phyloP scores from a whole-genome alignment of 2,113 vertebrate genomes.

The Gymnarchus niloticus region DNA sequence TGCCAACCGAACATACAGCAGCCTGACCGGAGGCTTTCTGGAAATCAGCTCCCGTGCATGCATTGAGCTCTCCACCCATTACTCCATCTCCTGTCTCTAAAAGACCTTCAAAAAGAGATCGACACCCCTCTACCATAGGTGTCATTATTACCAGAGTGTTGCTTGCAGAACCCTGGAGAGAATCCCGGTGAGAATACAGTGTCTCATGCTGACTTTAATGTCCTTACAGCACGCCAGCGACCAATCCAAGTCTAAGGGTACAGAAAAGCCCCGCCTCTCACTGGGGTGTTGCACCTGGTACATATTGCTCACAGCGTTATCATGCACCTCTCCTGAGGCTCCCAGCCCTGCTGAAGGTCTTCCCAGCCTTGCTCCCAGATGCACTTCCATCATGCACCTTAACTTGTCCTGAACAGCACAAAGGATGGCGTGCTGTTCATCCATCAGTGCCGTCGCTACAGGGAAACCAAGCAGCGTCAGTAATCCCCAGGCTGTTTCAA shows the following conservation, averaged over 20 bases:
- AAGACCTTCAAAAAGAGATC: too few relatives aligned
- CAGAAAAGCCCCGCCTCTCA: neutral
- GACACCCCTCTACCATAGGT: neutral
- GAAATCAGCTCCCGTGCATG: too few relatives aligned
- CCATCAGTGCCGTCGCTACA: neutral
- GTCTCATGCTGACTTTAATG: neutral
- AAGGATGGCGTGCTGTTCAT: neutral
- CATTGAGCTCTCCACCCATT: too few relatives aligned
- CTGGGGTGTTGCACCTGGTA: neutral
- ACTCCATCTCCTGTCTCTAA: too few relatives aligned
- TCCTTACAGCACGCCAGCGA: neutral
- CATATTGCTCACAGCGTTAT: too few relatives aligned
- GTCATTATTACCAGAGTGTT: neutral
- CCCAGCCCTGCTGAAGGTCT: neutral
- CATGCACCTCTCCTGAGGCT: neutral
- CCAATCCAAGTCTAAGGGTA: neutral
- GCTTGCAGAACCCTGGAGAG: neutral
- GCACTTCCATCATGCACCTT: neutral
- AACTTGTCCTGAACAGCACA: neutral
- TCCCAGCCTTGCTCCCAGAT: neutral
- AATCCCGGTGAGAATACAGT: neutral
- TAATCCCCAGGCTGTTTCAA: neutral
- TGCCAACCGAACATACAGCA: too few relatives aligned
- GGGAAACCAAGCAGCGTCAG: neutral
- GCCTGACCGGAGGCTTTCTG: too few relatives aligned